These are phyloP conservation scores for Ochropleura leucogaster DNA, from an alignment of 2,888 invertebrate genomes.

Conservation along the genomic window DNA sequence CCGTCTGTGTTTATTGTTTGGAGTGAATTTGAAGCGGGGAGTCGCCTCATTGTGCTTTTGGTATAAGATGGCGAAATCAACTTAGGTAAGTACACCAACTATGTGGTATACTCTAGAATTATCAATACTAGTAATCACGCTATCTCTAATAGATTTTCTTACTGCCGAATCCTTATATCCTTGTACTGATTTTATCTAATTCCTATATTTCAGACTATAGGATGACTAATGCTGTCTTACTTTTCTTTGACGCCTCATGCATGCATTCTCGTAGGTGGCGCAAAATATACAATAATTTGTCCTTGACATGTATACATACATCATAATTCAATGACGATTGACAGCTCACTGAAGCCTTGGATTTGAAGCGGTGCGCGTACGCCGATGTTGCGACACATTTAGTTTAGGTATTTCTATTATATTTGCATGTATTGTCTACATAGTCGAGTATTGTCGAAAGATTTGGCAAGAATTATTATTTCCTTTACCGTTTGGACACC, in stretches of 20 bases:
- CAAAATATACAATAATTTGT: conserved; percentile 43
- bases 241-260: conserved; percentile 20
- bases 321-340: conserved; percentile 72
- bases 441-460: neutral
- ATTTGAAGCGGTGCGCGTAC: conserved; percentile 60
- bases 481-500: conserved; percentile 1
- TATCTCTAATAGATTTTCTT: no score
- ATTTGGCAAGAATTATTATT: conserved; percentile 7
- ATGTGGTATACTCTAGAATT: neutral
- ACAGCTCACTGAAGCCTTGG: conserved; percentile 67
- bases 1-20: conserved; percentile 57
- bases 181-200: neutral
- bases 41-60: conserved; percentile 34
- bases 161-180: neutral
- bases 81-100: neutral
- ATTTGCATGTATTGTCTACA: conserved; percentile 43
- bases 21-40: conserved; percentile 51
- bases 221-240: conserved; percentile 31
- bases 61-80: conserved; percentile 32
- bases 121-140: neutral
- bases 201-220: neutral
- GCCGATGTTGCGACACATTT: conserved; percentile 55
- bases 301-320: conserved; percentile 65
- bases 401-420: conserved; percentile 54
- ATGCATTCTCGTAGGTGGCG: conserved; percentile 45